Evolutionary conservation across 2,888 invertebrate species (phyloP), one percentile per base, ranked within the genome.

Genomic region (Frankliniella intonsa): DNA sequence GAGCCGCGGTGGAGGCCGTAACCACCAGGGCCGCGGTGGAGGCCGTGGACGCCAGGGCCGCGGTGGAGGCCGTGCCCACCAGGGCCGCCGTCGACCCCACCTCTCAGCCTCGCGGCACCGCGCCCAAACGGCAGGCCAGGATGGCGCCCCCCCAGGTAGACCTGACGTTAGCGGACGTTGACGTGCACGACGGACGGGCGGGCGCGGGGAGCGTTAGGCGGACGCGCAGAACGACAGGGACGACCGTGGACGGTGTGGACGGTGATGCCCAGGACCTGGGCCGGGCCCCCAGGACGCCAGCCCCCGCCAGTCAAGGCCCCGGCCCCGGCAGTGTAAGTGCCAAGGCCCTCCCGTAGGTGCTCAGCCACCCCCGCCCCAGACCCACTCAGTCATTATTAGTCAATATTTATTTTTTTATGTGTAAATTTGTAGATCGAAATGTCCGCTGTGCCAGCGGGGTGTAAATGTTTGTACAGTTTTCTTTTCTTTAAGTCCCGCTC

Each of bases 261-360:
- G 3, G 38, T 38, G 38, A 2, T 2, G 38, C 38, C 38, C 3
- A 38, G 38, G 38, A 2, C 38, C 62, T 12, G 62, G n/a, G 62
- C n/a, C 55, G 1, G 14, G 55, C 55, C 38, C 38, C 38, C 38
- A 38, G 38, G 38, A 38, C 38, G 38, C 3, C 38, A 38, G 38
- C 38, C 38, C 38, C 38, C 38, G 38, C 38, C 38, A 38, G 38
- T 38, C 38, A 38, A 38, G 38, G 5, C 55, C 69, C 69, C 69
- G 69, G 25, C 69, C 69, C 69, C 69, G 69, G 69, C 69, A 76
- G 69, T 10, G 69, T 76, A 76, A 76, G 69, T 76, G 69, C 69
- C 62, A 62, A 62, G 19, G 69, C 25, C 69, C 12, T 76, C 69
- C 69, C 25, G 69, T 25, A 76, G 69, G 12, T 25, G 25, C 55